These are phyloP conservation scores for Trochalopteron elliotii DNA, from an alignment of 2,113 vertebrate genomes.

Conservation along the genomic window DNA sequence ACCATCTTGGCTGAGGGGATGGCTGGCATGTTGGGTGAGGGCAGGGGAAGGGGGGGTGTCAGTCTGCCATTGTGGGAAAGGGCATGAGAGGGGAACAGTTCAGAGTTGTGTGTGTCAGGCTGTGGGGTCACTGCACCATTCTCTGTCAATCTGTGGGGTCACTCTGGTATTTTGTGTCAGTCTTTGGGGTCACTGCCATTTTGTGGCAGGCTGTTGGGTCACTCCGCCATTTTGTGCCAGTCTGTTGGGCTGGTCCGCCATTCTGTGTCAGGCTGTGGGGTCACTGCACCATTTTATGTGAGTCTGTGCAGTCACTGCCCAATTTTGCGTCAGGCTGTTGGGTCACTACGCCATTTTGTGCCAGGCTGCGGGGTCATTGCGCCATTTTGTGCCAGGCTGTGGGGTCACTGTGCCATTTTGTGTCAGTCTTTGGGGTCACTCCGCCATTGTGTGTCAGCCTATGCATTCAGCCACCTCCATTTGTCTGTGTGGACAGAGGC, in stretches of 20 bases:
- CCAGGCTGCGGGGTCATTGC: fast-evolving
- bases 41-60: background rate
- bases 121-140: background rate
- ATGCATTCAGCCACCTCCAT: fast-evolving
- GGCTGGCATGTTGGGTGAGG: too few relatives aligned
- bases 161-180: background rate
- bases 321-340: background rate
- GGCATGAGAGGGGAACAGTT: background rate
- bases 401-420: fast-evolving
- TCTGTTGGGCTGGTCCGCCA: background rate
- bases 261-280: too few relatives aligned
- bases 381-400: background rate
- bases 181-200: background rate
- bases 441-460: background rate
- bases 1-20: too few relatives aligned
- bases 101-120: background rate
- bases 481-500: background rate
- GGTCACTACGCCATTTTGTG: background rate
- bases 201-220: background rate
- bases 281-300: too few relatives aligned
- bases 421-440: background rate
- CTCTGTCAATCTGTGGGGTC: background rate
- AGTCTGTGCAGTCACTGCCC: too few relatives aligned
- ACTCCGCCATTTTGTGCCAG: background rate
- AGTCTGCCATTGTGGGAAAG: too few relatives aligned